phyloP scores from a whole-genome alignment of 1,140 invertebrate species.

The Probaryconus sp. region DNA sequence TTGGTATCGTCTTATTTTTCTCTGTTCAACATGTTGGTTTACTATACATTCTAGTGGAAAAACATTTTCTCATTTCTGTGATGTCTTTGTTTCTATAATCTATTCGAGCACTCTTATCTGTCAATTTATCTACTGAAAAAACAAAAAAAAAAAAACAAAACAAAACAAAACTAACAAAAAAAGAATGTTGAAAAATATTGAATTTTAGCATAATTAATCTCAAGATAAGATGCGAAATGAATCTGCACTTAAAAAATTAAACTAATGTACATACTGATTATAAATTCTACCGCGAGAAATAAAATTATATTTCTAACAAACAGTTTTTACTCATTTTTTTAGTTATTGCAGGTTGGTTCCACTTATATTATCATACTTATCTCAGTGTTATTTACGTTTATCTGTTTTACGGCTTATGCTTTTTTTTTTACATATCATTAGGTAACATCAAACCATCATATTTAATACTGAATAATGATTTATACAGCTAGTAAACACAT shows the following conservation, averaged over 20 bases:
- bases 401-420: conserved; percentile 6
- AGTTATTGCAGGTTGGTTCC: conserved; percentile 18
- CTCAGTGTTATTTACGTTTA: conserved; percentile 35
- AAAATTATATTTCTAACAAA: conserved; percentile 51
- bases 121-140: conserved; percentile 45
- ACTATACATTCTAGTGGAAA: conserved; percentile 44
- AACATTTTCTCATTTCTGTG: no score
- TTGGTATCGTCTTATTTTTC: conserved; percentile 29
- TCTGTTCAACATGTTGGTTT: conserved; percentile 41
- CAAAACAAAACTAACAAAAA: no score
- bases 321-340: conserved; percentile 33
- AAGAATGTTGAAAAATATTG: conserved; percentile 41
- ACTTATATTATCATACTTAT: conserved; percentile 54
- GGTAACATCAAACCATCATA: no score
- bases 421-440: not conserved
- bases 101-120: conserved; percentile 30
- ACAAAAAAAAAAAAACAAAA: conserved; percentile 21
- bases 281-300: conserved; percentile 43
- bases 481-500: no score
- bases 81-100: conserved; percentile 35
- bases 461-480: no score
- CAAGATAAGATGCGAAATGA: conserved; percentile 46
- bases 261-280: conserved; percentile 49
- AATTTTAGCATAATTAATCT: conserved; percentile 49
- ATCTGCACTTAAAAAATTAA: conserved; percentile 48